Evolutionary conservation across 2,888 invertebrate species (phyloP), one percentile per base, ranked within the genome.

Genomic region (Cheilosia vulpina): DNA sequence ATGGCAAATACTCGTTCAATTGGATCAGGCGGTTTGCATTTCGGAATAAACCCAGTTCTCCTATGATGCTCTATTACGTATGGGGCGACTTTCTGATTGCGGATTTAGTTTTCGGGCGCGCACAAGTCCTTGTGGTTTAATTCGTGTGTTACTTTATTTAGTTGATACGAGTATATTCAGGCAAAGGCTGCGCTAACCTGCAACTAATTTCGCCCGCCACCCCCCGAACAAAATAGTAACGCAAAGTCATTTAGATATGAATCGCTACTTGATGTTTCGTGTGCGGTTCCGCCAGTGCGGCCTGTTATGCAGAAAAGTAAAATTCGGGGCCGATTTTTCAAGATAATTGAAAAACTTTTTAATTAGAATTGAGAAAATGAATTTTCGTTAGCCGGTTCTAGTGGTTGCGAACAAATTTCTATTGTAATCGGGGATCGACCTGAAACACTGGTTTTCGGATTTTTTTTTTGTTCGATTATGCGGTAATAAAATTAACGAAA

Each of bases 261-360:
- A 80, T 84, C 71, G 13, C 41, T 17, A 55, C 58, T 75, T 79
- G 60, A 84, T 79, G 66, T 75, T 75, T 52, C 41, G 47, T 77
- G 79, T 47, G 45, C 43, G 55, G 45, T 58, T 65, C 17, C 9
- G 52, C 7, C 3, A 34, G 21, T 57, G 31, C 52, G 17, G 27
- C 45, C 17, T 27, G 52, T 4, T 15, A 31, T 17, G 41, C 38
- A 38, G 38, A 38, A 38, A 38, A 13, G 45, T 15, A 15, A 6
- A 13, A 5, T 6, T 9, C 13, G n/a, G 24, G 43, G 62, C 62
- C 62, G 62, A 68, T 63, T 73, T 68, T 68, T 55, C 65, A 63
- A 75, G 60, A 75, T 84, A 84, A 84, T 84, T 84, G 80, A 84
- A 84, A 84, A 84, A 84, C 75, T 84, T 84, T 84, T 84, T 84